These are phyloP conservation scores for Lasioglossum calceatum DNA, from an alignment of 2,888 invertebrate genomes.

Conservation along the genomic window DNA sequence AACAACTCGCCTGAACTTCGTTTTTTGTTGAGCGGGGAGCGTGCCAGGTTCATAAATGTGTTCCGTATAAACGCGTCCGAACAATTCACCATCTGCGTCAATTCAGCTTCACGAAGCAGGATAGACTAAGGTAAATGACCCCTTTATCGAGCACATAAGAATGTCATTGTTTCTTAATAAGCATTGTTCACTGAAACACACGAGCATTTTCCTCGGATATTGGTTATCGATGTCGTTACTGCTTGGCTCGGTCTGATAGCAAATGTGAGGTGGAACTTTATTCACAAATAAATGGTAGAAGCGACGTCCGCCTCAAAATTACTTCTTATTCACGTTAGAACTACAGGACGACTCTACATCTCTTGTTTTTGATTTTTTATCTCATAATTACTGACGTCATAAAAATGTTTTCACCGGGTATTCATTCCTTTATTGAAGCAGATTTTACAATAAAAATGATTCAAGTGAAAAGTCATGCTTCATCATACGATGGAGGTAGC, in stretches of 20 bases:
- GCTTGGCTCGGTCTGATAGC: not conserved
- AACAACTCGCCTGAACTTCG: not conserved
- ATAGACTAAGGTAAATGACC: not conserved
- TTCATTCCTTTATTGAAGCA: no score
- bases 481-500: no score
- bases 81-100: constrained; percentile 19
- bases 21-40: not conserved
- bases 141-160: not conserved
- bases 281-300: not conserved
- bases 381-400: no score
- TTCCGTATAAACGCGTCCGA: not conserved
- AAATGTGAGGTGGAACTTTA: not conserved
- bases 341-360: not conserved
- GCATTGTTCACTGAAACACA: not conserved
- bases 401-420: no score
- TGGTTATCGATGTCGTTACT: not conserved
- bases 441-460: no score
- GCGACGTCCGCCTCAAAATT: not conserved
- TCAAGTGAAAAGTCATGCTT: no score
- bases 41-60: not conserved
- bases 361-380: no score
- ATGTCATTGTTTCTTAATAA: constrained; percentile 5
- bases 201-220: not conserved
- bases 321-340: not conserved
- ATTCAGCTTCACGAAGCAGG: not conserved